Evolutionary conservation across 2,888 invertebrate species (phyloP), one percentile per base, ranked within the genome.

Genomic region (Rhamnusium bicolor): DNA sequence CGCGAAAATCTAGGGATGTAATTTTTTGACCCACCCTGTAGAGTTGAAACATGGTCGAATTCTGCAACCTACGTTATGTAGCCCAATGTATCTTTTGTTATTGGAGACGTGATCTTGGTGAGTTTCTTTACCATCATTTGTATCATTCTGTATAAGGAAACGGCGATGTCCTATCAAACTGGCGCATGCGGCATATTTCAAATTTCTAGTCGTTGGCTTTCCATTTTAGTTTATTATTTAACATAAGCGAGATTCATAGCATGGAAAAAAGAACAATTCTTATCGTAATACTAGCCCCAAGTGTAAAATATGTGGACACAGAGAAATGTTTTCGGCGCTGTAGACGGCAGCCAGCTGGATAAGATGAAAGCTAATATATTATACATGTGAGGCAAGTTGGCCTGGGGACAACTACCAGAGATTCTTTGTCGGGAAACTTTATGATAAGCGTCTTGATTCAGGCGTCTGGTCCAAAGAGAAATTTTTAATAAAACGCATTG

Each of bases 401-500:
- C 18, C 12, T 8, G 51, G 19, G 19, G 51, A 51, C 51, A 51
- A 18, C 51, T 10, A 51, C 18, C 18, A 49, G 49, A 5, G 49
- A 8, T 49, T 16, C 49, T 16, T 47, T 51, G 51, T 51, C 51
- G 19, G 51, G 51, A 18, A 19, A 51, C 16, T 51, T 51, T 19
- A 51, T 51, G 51, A 51, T 51, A 51, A 51, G 51, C 10, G 51
- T 18, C 16, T 51, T 51, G 51, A 51, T 51, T 51, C 51, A 19
- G 18, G 16, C 51, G 19, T 51, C 51, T 18, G 51, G 19, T 1
- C 5, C 12, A 18, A 51, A 51, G 19, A 18, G 51, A 12, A 18
- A 51, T 51, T 40, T 51, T 51, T 51, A 51, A 19, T 51, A 51
- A 51, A 16, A 18, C 51, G n/a, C 51, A 51, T 51, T 51, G 51